Conservation (phyloP, 2,797 vertebrate genomes). For the Erithacus rubecula region DNA sequence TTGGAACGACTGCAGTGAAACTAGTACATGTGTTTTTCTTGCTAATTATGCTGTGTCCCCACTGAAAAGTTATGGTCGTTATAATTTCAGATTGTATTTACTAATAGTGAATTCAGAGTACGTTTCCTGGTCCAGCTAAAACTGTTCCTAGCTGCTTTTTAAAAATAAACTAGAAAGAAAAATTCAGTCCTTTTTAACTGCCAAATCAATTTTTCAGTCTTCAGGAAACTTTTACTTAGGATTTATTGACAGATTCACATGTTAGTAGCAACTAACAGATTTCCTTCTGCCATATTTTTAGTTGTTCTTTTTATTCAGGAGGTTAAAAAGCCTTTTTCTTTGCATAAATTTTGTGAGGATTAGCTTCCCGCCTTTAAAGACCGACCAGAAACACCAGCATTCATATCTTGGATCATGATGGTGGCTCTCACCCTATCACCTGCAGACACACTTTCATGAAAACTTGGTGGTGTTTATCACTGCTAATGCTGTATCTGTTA, state of each 20-base stretch:
- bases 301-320: background rate
- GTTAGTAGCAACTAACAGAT: background rate
- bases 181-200: background rate
- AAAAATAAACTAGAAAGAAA: background rate
- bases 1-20: background rate
- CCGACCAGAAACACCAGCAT: background rate
- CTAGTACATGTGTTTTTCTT: background rate
- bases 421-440: accelerated
- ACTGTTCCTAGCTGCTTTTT: background rate
- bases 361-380: background rate
- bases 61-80: background rate
- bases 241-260: background rate
- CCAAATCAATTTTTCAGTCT: background rate
- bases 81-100: background rate
- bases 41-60: background rate
- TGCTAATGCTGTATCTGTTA: background rate
- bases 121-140: background rate
- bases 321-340: background rate
- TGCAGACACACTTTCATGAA: background rate
- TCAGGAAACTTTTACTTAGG: background rate
- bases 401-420: background rate
- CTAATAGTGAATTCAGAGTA: background rate
- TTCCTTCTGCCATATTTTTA: background rate
- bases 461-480: background rate
- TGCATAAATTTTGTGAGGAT: background rate